A percentile compares a stretch with the other conserved stretches of the same genome.
Conservation (phyloP, 2,113 vertebrate genomes). For the Pteronura brasiliensis region DNA sequence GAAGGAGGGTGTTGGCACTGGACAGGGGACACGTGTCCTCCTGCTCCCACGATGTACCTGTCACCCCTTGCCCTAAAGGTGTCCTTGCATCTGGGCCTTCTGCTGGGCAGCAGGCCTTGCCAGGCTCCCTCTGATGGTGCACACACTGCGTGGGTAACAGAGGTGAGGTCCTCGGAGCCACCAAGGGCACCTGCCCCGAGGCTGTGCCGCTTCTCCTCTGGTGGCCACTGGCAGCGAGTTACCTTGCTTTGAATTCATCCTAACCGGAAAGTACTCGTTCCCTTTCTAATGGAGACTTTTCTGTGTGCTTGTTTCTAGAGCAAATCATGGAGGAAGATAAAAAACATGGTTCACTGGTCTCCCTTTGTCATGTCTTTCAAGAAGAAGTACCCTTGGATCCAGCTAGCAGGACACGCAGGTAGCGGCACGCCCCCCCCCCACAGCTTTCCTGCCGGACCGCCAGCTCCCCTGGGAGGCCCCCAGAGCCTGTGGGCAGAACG, state of each 20-base stretch:
- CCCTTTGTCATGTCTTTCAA: slow-evolving; percentile 99
- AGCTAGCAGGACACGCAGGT: slow-evolving; percentile 98
- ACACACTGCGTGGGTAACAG: fast-evolving
- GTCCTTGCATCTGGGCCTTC: background rate
- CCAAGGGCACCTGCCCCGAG: background rate
- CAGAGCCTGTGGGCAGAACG: fast-evolving
- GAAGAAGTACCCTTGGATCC: slow-evolving; percentile 99
- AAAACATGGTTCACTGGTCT: slow-evolving; percentile 99
- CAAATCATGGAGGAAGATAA: slow-evolving; percentile 99
- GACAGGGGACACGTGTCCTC: background rate
- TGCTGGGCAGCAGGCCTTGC: background rate
- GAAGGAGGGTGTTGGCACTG: background rate
- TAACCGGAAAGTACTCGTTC: background rate
- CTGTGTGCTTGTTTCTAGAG: slow-evolving; percentile 83
- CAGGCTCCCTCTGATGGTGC: background rate
- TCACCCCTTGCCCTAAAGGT: fast-evolving
- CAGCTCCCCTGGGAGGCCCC: fast-evolving
- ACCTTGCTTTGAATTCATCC: background rate
- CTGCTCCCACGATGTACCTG: too few species aligned
- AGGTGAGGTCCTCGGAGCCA: background rate
- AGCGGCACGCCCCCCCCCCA: background rate
- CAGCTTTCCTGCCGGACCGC: fast-evolving
- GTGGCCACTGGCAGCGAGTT: background rate
- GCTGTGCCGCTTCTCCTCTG: fast-evolving
- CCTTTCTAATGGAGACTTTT: background rate